Evolutionary conservation across 1,140 invertebrate species (phyloP).

Genomic region (Geopemphigus sp.): DNA sequence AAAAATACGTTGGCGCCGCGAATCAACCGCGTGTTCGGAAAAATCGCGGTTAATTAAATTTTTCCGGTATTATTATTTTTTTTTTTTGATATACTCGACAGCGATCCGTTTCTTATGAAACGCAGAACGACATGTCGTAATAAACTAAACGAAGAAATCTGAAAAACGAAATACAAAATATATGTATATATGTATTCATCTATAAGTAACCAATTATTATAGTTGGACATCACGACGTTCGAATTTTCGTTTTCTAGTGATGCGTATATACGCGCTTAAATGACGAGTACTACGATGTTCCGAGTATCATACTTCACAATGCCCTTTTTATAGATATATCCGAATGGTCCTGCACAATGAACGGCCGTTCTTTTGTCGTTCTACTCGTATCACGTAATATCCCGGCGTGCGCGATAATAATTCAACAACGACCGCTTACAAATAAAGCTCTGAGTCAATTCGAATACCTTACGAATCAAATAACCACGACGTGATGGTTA

Average conservation of each 20-base stretch:
- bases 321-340: neutral
- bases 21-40: neutral
- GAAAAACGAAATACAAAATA: neutral
- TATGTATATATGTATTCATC: neutral
- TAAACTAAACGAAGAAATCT: neutral
- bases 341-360: neutral
- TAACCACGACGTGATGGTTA: constrained; percentile 12
- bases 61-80: neutral
- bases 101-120: neutral
- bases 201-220: neutral
- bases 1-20: no score
- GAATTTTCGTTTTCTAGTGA: neutral
- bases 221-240: neutral
- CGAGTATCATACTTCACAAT: constrained; percentile 18
- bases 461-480: constrained; percentile 2
- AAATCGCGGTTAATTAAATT: neutral
- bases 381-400: neutral
- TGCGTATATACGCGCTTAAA: neutral
- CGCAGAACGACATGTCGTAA: neutral
- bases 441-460: constrained; percentile 12
- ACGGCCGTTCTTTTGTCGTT: neutral
- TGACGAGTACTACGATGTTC: neutral
- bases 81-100: neutral
- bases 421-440: constrained; percentile 1
- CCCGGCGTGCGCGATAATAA: neutral